Base-by-base conservation (phyloP, 2,113 vertebrate genomes). In the Nerophis ophidion region DNA sequence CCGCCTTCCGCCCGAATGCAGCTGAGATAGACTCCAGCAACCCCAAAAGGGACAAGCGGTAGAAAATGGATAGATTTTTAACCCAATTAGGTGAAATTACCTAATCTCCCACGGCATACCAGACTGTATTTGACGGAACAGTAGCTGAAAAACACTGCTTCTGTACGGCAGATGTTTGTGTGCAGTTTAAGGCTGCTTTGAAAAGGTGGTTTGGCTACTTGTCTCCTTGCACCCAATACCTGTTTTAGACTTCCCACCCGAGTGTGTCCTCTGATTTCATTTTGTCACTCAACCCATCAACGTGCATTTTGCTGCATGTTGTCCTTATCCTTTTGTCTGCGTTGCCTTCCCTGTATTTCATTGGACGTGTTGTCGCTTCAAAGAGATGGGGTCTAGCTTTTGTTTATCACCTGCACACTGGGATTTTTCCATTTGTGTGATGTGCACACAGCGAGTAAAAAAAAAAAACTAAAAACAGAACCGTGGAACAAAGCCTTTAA, bases 241-340 rank as follows among this genome's bases (percentile, higher is more conserved):
- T 26, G 26, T 26, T 26, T 26, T 61, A 36, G 0, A 10, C 58
- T 44, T 74, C 61, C 62, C 35, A 1, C 70, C 44, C 63, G 60
- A 17, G 63, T 46, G 60, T 63, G 55, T 77, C 59, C 62, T 63
- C 76, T 80, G 76, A 70, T 65, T 58, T 56, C 42, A 19, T 58
- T 61, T 63, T 64, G 55, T 70, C 67, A 55, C 64, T 48, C 57
- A 38, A 72, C 62, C 66, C 64, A 68, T 51, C 66, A 57, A 70
- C 70, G 60, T 82, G 72, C 71, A 77, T 77, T 67, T 71, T 38
- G 62, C 57, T 61, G 45, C 70, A 73, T 66, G 60, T 54, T 81
- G 79, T 83, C 77, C 69, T 86, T 88, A 89, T 90, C 84, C 75
- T 72, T 66, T 87, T 89, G 84, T 88, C 85, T 81, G 68, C 53